Percentiles rank a stretch among this genome's conserved stretches.
These are phyloP conservation scores for Helicoverpa assulta DNA, from an alignment of 2,888 invertebrate genomes.

Conservation along the genomic window DNA sequence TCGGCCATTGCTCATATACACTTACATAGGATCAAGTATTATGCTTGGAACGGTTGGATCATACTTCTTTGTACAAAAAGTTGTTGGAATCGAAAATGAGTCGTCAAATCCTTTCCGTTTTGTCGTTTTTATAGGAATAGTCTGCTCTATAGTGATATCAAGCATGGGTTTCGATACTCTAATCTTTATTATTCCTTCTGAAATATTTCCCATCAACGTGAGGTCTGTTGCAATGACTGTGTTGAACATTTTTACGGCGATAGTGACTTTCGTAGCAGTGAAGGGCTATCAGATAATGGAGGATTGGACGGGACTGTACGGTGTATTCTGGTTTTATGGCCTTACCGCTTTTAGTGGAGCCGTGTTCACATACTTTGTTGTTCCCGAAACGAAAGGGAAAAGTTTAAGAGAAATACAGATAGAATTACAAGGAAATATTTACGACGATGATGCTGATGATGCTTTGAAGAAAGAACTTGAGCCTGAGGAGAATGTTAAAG, in stretches of 20 bases:
- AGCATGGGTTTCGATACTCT: constrained; percentile 87
- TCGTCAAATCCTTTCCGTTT: constrained; percentile 72
- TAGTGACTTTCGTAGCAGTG: constrained; percentile 85
- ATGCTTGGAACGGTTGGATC: constrained; percentile 72
- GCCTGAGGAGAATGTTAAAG: constrained; percentile 37
- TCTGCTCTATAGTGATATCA: constrained; percentile 74
- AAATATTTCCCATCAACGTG: constrained; percentile 90
- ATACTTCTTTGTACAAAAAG: constrained; percentile 81
- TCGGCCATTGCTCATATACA: constrained; percentile 84
- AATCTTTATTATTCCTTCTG: constrained; percentile 87
- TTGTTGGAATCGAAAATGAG: constrained; percentile 67
- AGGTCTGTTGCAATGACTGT: constrained; percentile 89
- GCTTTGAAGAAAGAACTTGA: constrained; percentile 50
- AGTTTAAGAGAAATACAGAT: constrained; percentile 78
- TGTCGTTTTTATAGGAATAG: constrained; percentile 82
- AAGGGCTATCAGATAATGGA: constrained; percentile 88
- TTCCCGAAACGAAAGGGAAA: constrained; percentile 90
- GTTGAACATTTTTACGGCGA: constrained; percentile 84
- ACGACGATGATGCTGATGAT: constrained; percentile 65
- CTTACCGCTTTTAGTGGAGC: constrained; percentile 84
- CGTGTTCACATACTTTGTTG: constrained; percentile 82
- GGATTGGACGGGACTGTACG: constrained; percentile 83
- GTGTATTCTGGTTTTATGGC: constrained; percentile 88
- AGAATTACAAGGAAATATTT: constrained; percentile 81
- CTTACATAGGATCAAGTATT: constrained; percentile 77